Evolutionary conservation across 2,113 vertebrate genomes (phyloP), one percentile per base, ranked within the genome.

Genomic region (Pitta sordida): DNA sequence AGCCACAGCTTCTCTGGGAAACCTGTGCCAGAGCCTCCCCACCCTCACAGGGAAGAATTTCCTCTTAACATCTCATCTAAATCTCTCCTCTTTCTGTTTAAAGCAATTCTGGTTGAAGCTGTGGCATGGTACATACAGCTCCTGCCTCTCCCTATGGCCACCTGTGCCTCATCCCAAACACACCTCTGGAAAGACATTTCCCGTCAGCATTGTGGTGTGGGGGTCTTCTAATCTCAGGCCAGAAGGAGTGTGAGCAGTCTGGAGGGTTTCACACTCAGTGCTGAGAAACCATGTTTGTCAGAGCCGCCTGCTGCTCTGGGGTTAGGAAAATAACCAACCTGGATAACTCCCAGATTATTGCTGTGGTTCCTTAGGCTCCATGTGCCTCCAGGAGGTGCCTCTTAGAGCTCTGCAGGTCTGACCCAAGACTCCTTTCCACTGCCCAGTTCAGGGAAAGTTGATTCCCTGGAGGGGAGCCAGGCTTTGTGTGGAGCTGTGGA

Each of bases 21-120:
- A 1, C 6, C 27, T 46, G 12, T 86, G 27, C 53, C 63, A 69
- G 37, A 21, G 5, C 12, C 18, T 15, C 1, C 0, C 1, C 23
- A 11, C 29, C 29, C 39, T 70, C 74, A 2, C 12, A 62, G 48
- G 15, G 15, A 46, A 22, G 0, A 15, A 44, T 44, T 60, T 20
- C 29, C 55, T 1, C 64, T 19, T 3, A 4, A 24, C 24, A 78
- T 46, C 27, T 18, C 10, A 17, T 10, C 13, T 37, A 52, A 37
- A 60, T 60, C 46, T 8, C 2, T 8, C 16, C 29, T 78, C 10
- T 30, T 78, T 24, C 74, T 55, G 7, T 8, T 18, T 13, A 44
- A 37, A n/a, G 32, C 22, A 2, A 0, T n/a, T 17, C 3, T 55
- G 41, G 56, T 41, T 41, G 39, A 65, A 65, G 16, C 18, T 22